These are phyloP conservation scores for Stegophylla sp. DNA, from an alignment of 2,888 invertebrate genomes.

Conservation along the genomic window DNA sequence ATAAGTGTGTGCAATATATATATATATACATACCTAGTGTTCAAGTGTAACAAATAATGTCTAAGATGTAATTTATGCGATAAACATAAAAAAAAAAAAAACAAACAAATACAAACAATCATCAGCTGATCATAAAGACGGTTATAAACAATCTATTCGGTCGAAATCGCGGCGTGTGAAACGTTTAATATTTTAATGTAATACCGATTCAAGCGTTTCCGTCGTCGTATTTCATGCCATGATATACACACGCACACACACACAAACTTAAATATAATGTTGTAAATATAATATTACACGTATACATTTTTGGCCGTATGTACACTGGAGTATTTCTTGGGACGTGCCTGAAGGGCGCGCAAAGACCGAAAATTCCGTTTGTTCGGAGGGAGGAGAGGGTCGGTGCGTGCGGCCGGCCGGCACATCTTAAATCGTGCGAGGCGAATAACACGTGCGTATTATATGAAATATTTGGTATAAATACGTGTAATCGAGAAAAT, in stretches of 20 bases:
- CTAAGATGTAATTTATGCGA: too few relatives aligned
- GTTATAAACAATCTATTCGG: background rate
- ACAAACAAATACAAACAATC: background rate
- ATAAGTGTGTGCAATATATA: too few relatives aligned
- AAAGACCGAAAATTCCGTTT: conserved; percentile 28
- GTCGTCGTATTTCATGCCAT: conserved; percentile 5
- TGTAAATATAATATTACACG: too few relatives aligned
- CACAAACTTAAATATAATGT: background rate
- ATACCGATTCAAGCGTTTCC: background rate
- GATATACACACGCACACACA: background rate
- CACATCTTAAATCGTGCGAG: conserved; percentile 6
- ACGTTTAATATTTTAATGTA: conserved; percentile 1
- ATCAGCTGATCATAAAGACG: background rate
- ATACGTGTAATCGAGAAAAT: too few relatives aligned
- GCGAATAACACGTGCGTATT: conserved; percentile 48
- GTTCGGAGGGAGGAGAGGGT: background rate
- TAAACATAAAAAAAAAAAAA: too few relatives aligned
- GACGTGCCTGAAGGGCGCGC: background rate
- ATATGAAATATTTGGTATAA: too few relatives aligned
- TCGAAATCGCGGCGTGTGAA: background rate
- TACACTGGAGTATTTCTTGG: background rate
- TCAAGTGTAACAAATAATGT: too few relatives aligned
- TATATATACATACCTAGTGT: too few relatives aligned
- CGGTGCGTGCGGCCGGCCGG: background rate
- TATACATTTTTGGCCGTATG: too few relatives aligned